These are phyloP conservation scores for Erebia ligea DNA, from an alignment of 2,888 invertebrate species.

Conservation along the genomic window DNA sequence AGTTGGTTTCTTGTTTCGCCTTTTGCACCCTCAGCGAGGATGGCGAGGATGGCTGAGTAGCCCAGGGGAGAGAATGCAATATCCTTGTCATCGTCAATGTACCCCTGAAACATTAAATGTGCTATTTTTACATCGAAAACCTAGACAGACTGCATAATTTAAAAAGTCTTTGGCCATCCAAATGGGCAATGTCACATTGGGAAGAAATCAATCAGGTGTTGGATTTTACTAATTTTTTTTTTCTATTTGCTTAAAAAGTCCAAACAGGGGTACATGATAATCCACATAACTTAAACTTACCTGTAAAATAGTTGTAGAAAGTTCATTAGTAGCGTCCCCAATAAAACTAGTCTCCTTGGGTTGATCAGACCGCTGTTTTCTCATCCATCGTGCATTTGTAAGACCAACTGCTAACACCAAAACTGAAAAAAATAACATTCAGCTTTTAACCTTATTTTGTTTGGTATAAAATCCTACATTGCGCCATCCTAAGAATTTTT, in stretches of 20 bases:
- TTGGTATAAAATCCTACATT: too few relatives aligned
- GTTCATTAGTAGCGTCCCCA: conserved; percentile 77
- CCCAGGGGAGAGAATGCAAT: conserved; percentile 86
- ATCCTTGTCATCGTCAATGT: conserved; percentile 80
- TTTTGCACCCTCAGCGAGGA: conserved; percentile 84
- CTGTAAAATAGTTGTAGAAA: conserved; percentile 81
- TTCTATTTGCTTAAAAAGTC: too few relatives aligned
- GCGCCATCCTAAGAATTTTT: too few relatives aligned
- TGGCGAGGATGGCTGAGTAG: conserved; percentile 84
- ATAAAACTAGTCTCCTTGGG: conserved; percentile 73
- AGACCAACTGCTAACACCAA: conserved; percentile 57
- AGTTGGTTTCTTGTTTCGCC: conserved; percentile 85
- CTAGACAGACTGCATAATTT: not conserved
- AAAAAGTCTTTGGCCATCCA: not conserved
- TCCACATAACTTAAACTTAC: conserved; percentile 48
- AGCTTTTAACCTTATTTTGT: not conserved
- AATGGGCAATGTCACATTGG: not conserved
- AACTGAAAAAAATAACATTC: conserved; percentile 29
- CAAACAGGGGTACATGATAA: too few relatives aligned
- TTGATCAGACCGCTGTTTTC: conserved; percentile 61
- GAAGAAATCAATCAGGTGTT: not conserved
- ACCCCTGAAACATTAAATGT: conserved; percentile 62
- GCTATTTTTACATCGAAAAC: not conserved
- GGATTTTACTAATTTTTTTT: not conserved
- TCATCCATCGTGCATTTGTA: conserved; percentile 66